These are phyloP conservation scores for Drosophila oshimai DNA, from an alignment of 1,140 invertebrate genomes.

Conservation along the genomic window DNA sequence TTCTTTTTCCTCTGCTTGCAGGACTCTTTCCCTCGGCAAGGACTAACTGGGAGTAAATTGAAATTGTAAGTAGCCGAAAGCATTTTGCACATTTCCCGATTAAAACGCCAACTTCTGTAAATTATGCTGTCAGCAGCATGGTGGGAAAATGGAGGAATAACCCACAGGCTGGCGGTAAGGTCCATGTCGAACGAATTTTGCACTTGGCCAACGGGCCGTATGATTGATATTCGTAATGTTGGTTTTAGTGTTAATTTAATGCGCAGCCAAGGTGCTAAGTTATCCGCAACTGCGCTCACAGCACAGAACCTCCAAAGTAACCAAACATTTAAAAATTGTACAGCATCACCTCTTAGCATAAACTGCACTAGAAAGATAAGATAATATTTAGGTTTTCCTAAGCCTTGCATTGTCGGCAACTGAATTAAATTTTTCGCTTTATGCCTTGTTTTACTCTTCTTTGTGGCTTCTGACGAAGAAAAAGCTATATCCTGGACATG, in stretches of 20 bases:
- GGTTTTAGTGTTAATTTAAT: constrained; percentile 28
- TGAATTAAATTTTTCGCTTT: constrained; percentile 33
- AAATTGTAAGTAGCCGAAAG: constrained; percentile 45
- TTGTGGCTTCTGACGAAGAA: neutral
- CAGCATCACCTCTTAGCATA: neutral
- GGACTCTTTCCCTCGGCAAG: constrained; percentile 9
- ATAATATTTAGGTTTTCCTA: neutral
- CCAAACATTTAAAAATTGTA: neutral
- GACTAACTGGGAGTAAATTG: constrained; percentile 41
- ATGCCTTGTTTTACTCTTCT: neutral
- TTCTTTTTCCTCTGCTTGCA: constrained; percentile 20
- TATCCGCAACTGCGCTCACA: constrained; percentile 27
- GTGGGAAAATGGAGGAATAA: constrained; percentile 1
- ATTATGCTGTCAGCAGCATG: constrained; percentile 58
- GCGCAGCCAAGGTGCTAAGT: constrained; percentile 34
- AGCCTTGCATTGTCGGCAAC: constrained; percentile 1
- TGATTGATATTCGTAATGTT: constrained; percentile 61
- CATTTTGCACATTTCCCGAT: constrained; percentile 49
- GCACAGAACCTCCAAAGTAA: neutral
- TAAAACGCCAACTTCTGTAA: constrained; percentile 48
- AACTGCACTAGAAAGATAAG: neutral
- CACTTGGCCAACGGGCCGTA: constrained; percentile 52
- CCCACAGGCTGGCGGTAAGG: constrained; percentile 1
- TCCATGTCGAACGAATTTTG: constrained; percentile 30
- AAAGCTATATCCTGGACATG: neutral